Conservation (phyloP, 1,140 invertebrate genomes). For the Lamellibrachia luymesi region DNA sequence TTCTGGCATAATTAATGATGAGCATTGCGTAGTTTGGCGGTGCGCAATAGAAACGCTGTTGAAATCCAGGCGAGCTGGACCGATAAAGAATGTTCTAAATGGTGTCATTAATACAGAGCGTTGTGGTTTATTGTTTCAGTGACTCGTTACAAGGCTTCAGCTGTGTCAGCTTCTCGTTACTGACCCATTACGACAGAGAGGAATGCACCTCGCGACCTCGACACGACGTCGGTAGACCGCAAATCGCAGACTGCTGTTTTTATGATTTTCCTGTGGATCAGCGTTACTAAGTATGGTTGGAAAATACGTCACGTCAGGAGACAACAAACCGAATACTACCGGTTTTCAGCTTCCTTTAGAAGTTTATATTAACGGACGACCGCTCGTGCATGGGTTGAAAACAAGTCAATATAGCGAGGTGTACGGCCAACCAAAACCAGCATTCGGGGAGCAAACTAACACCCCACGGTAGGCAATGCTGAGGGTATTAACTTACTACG, state of each 20-base stretch:
- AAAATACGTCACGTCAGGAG: not conserved
- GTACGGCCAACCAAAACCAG: not conserved
- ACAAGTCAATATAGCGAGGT: not conserved
- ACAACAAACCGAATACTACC: no score
- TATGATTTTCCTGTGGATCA: not conserved
- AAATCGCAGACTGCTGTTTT: not conserved
- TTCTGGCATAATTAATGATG: no score
- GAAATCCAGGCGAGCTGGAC: not conserved
- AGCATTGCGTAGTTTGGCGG: no score
- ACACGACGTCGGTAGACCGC: not conserved
- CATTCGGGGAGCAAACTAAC: not conserved
- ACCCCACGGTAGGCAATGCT: not conserved
- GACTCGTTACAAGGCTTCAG: not conserved
- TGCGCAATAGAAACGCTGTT: no score
- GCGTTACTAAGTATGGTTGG: not conserved
- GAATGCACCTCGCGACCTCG: not conserved
- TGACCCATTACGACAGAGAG: not conserved
- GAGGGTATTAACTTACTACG: not conserved
- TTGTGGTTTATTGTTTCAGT: not conserved
- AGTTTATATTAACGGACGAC: not conserved
- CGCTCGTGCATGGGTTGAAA: not conserved
- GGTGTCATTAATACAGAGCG: not conserved
- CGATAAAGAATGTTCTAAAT: not conserved
- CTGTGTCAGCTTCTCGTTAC: not conserved
- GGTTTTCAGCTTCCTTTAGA: no score